These are phyloP conservation scores for Heliconius sara DNA, from an alignment of 2,888 invertebrate species.

Conservation along the genomic window DNA sequence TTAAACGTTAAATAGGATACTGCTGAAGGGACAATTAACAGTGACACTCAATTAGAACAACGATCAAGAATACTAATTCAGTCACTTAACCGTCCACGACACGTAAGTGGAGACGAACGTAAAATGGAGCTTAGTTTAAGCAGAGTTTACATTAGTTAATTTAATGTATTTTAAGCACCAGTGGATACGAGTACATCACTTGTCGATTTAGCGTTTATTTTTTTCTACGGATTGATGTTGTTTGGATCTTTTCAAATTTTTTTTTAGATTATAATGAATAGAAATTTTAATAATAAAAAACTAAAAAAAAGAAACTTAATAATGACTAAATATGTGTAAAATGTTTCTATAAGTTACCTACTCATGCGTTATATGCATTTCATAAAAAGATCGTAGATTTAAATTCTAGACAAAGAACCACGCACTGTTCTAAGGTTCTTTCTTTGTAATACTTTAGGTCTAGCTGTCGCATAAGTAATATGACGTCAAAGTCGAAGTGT, in stretches of 20 bases:
- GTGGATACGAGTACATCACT: neutral
- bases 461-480: no score
- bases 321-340: no score
- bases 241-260: neutral
- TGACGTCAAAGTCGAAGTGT: no score
- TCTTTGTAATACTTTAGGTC: no score
- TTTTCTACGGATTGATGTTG: neutral
- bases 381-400: no score
- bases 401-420: no score
- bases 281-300: no score
- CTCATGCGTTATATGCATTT: no score
- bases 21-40: slow-evolving; percentile 53
- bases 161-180: neutral
- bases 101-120: slow-evolving; percentile 59
- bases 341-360: no score
- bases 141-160: slow-evolving; percentile 13
- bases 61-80: slow-evolving; percentile 66
- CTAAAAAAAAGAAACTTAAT: no score
- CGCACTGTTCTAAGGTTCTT: no score
- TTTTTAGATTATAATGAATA: neutral
- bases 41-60: slow-evolving; percentile 64
- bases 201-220: neutral
- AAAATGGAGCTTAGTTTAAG: slow-evolving; percentile 56
- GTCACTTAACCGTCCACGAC: slow-evolving; percentile 61
- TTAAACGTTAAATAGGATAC: slow-evolving; percentile 49